Evolutionary conservation across 2,113 vertebrate genomes (phyloP), one percentile per base, ranked within the genome.

Genomic region (Galemys pyrenaicus): DNA sequence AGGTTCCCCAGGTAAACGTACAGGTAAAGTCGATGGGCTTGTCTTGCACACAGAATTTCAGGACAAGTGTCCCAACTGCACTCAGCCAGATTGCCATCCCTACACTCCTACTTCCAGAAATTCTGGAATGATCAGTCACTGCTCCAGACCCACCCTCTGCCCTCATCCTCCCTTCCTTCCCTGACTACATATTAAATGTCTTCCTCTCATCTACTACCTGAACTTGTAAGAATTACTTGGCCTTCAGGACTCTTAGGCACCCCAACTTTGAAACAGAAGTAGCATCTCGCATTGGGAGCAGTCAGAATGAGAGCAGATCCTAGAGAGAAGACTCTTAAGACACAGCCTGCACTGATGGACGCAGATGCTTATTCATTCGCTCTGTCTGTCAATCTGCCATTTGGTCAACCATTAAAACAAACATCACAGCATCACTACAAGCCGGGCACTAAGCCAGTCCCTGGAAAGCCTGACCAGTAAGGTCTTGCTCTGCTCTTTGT

Each of bases 211-310:
- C 46, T 28, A 51, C 11, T 11, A 60, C 6, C 58, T 74, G 35
- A 77, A 88, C 6, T 46, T 70, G 67, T 41, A 79, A 32, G 64
- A 91, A 78, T 85, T 67, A 12, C 30, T 71, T 74, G 83, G 37
- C 37, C 39, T 77, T 91, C 35, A 19, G 75, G 70, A 65, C 28
- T 85, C 64, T 81, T 11, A 12, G 30, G 32, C 73, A 46, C 28
- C n/a, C 32, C 26, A 32, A 2, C 51, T 91, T 92, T 87, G 58
- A 92, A 87, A 85, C n/a, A 87, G 30, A 79, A 85, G 56, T 68
- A 44, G 9, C 12, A 41, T 51, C 22, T 67, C 39, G 94, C n/a
- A 13, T 6, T 82, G 60, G 19, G 22, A 64, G n/a, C 19, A 56
- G 35, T 49, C 19, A 79, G 22, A 83, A 75, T 22, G 7, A 64